Evolutionary conservation across 2,113 vertebrate species (phyloP).

Genomic region (Rhadina sibilatrix): DNA sequence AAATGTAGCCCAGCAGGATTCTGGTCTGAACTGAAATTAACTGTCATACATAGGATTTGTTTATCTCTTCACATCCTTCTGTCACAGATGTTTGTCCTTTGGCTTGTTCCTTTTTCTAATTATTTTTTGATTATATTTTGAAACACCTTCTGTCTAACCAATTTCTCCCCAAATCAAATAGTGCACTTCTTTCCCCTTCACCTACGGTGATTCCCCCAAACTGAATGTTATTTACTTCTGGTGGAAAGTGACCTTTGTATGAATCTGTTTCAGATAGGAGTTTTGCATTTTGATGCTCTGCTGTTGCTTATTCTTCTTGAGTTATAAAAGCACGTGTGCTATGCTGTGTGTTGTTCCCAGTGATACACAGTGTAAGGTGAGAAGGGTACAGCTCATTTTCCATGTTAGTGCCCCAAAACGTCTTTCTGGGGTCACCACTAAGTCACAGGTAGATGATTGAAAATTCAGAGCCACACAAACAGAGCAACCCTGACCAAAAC

Average conservation of each 20-base stretch:
- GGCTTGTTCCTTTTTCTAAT: conserved; percentile 73
- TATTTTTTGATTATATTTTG: conserved; percentile 74
- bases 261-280: neutral
- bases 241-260: neutral
- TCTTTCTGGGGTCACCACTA: neutral
- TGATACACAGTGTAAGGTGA: neutral
- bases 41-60: conserved; percentile 42
- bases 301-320: neutral
- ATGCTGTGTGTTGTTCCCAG: neutral
- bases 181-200: neutral
- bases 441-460: neutral
- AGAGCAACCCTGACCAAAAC: neutral
- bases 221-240: neutral
- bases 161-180: conserved; percentile 36
- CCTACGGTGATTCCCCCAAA: neutral
- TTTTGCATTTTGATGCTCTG: neutral
- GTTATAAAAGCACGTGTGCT: neutral
- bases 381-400: neutral
- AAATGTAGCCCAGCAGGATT: conserved; percentile 53
- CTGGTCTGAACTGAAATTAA: conserved; percentile 47
- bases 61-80: conserved; percentile 51
- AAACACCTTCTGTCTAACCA: conserved; percentile 71
- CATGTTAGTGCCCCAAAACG: neutral
- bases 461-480: neutral
- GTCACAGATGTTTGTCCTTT: conserved; percentile 75